Conservation (phyloP, 2,113 vertebrate species). For the Paraplagusia blochii region DNA sequence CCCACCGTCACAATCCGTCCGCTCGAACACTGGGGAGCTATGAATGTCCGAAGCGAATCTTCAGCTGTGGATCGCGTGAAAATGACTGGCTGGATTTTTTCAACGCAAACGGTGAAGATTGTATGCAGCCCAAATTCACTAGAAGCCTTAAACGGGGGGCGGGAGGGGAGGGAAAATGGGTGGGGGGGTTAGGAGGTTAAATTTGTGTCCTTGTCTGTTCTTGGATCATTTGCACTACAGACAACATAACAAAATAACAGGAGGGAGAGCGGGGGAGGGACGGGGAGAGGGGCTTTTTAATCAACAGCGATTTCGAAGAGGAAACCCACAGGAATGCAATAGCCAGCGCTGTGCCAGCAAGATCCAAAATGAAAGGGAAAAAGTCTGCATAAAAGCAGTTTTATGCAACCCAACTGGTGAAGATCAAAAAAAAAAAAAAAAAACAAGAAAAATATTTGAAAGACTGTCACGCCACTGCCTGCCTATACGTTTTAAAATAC, state of each 20-base stretch:
- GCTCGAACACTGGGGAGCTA: conserved; percentile 56
- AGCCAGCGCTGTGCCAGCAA: conserved; percentile 66
- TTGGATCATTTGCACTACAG: conserved; percentile 74
- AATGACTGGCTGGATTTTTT: conserved; percentile 48
- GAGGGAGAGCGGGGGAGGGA: too few relatives aligned
- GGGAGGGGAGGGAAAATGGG: too few relatives aligned
- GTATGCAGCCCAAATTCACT: conserved; percentile 77
- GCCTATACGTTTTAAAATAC: conserved; percentile 73
- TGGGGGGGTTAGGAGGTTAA: conserved; percentile 51
- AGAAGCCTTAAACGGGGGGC: conserved; percentile 73
- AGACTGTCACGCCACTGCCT: conserved; percentile 77
- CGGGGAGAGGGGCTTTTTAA: conserved; percentile 39
- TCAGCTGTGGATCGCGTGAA: conserved; percentile 64
- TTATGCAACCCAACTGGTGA: conserved; percentile 68
- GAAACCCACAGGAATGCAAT: conserved; percentile 48
- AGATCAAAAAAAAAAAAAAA: too few relatives aligned
- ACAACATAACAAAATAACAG: conserved; percentile 12
- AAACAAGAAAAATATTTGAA: conserved; percentile 37
- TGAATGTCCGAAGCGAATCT: conserved; percentile 69
- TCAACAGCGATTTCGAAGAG: conserved; percentile 49
- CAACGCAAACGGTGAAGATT: conserved; percentile 64
- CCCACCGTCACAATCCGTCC: conserved; percentile 51
- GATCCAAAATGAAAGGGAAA: conserved; percentile 61
- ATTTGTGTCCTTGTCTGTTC: conserved; percentile 66
- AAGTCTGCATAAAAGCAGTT: conserved; percentile 45